phyloP scores from a whole-genome alignment of 2,888 invertebrate genomes.

The Leuctra nigra region DNA sequence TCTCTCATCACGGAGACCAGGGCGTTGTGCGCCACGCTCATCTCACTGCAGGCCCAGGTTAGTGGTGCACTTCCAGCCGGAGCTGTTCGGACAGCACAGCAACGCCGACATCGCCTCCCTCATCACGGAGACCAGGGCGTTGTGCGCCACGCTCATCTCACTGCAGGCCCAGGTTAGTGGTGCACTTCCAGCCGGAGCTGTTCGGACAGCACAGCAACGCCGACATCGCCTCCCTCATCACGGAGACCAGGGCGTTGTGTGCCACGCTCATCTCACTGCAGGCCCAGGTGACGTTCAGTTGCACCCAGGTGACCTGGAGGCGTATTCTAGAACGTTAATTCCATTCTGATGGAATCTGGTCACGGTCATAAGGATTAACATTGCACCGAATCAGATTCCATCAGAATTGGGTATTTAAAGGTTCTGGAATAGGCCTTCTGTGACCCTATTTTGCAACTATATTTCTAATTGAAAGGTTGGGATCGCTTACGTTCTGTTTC shows the following conservation, averaged over 20 bases:
- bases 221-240: slow-evolving; percentile 78
- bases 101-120: slow-evolving; percentile 85
- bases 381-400: too few species aligned
- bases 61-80: slow-evolving; percentile 59
- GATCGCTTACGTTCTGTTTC: too few species aligned
- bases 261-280: slow-evolving; percentile 73
- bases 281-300: too few species aligned
- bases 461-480: too few species aligned
- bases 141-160: slow-evolving; percentile 72
- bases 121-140: slow-evolving; percentile 67
- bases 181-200: slow-evolving; percentile 77
- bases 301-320: too few species aligned
- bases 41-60: slow-evolving; percentile 64
- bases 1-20: slow-evolving; percentile 75
- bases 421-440: too few species aligned
- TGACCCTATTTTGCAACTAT: too few species aligned
- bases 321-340: too few species aligned
- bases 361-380: too few species aligned
- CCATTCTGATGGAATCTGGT: too few species aligned
- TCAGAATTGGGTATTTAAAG: too few species aligned
- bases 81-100: slow-evolving; percentile 84
- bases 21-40: slow-evolving; percentile 67
- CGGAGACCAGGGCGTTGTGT: slow-evolving; percentile 68
- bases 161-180: slow-evolving; percentile 65
- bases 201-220: slow-evolving; percentile 89